Base-by-base conservation (phyloP, 1,140 invertebrate species). In the Drosophila kanapiae region DNA sequence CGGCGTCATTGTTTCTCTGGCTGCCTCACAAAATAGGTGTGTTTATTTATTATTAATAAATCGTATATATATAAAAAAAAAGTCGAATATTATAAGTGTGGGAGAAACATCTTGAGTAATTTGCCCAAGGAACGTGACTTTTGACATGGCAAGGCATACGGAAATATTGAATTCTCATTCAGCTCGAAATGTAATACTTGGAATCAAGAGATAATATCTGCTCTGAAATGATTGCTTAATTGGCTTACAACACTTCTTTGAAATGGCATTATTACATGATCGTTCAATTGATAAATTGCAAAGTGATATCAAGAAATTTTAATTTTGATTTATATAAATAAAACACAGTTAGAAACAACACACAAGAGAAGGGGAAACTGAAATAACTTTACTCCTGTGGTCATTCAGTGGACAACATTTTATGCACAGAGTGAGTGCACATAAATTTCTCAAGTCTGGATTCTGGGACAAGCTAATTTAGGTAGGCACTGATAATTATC, bases 11-110 rank as follows among this genome's bases (percentile, higher is more conserved):
- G 33, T 74, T 67, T 72, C 37, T 54, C 47, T 68, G 62, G 69
- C 71, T 75, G 71, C 60, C 71, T 58, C 58, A 47, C 53, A 65
- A 65, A 57, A 71, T 59, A 57, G 74, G 74, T 75, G 74, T 75
- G 74, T 75, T 75, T 76, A 75, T 75, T 53, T 47, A 56, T 75
- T 76, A 75, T 75, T 53, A 54, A 63, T 75, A 75, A 75, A 43
- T 56, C 18, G 53, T 38, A 56, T 38, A 42, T 4, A 60, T 37
- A 38, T 54, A 63, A 16, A 47, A 40, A 63, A 74, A 63, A 40
- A 18, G 18, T 40, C 16, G 18, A 47, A 67, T 78, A 35, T 37
- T 75, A 5, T 16, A 45, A 51, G 75, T 67, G 53, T 75, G 75
- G 63, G 35, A 56, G 63, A 29, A 16, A 43, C 27, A 45, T 51